Conservation (phyloP, 2,113 vertebrate species). For the Microcebus ravelobensis region DNA sequence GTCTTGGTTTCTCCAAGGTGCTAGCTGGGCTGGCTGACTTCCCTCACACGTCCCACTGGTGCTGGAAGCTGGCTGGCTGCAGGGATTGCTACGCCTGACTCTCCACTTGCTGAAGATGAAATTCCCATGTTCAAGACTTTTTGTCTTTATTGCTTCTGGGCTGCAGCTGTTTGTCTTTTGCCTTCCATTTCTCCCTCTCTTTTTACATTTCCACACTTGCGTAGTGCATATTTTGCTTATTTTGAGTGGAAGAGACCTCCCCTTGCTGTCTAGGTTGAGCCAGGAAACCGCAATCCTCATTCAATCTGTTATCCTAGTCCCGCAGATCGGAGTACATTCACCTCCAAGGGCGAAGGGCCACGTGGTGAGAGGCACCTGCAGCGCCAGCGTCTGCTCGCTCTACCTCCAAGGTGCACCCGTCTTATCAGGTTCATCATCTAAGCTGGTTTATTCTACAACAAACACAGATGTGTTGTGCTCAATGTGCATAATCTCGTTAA, state of each 20-base stretch:
- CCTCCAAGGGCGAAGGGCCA: neutral
- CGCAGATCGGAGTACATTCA: neutral
- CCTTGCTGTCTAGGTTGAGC: neutral
- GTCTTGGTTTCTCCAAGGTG: neutral
- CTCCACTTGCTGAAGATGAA: neutral
- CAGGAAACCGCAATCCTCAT: neutral
- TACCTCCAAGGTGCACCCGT: neutral
- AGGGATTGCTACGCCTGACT: neutral
- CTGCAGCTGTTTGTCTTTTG: neutral
- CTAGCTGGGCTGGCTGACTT: neutral
- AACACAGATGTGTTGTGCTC: neutral
- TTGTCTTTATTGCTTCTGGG: neutral
- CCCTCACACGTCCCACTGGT: neutral
- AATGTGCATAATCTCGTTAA: neutral
- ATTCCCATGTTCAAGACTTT: neutral
- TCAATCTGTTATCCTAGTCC: neutral
- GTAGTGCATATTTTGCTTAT: neutral
- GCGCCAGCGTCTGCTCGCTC: neutral
- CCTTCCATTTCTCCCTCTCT: neutral
- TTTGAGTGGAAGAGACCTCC: neutral
- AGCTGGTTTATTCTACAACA: neutral
- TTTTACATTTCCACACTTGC: neutral
- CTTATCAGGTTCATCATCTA: neutral
- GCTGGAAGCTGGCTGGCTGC: neutral
- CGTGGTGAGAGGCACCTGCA: no score